Evolutionary conservation across 2,797 vertebrate genomes (phyloP).

Genomic region (Ctenopoma multispine): DNA sequence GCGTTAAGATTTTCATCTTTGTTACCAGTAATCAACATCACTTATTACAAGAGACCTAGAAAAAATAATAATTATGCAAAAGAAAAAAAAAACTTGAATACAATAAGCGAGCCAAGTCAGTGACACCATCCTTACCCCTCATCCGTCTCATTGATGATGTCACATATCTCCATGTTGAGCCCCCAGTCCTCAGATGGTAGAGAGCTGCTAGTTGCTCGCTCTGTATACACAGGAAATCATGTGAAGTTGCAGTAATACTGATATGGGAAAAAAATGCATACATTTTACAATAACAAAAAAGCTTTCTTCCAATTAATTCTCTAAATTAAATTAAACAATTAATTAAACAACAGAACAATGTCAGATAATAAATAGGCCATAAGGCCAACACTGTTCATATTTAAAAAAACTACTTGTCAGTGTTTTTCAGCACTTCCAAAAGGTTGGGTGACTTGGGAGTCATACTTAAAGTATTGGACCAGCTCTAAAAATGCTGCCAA

Average conservation of each 20-base stretch:
- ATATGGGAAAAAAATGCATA: background rate
- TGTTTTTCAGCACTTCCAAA: too few species aligned
- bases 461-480: too few species aligned
- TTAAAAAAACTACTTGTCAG: too few species aligned
- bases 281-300: background rate
- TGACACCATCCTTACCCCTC: conserved; percentile 87
- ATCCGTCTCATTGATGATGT: conserved; percentile 98
- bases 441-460: too few species aligned
- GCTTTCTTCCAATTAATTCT: background rate
- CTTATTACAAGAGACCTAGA: background rate
- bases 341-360: background rate
- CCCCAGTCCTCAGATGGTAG: conserved; percentile 93
- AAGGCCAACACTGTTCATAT: too few species aligned
- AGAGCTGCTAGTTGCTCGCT: conserved; percentile 89
- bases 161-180: conserved; percentile 98
- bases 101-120: background rate
- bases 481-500: background rate
- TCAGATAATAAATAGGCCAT: background rate
- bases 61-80: background rate
- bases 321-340: background rate
- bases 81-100: background rate
- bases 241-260: background rate
- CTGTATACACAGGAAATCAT: conserved; percentile 74
- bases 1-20: background rate
- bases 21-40: background rate